These are phyloP conservation scores for Acipenser ruthenus DNA, from an alignment of 2,797 vertebrate genomes.

Conservation along the genomic window DNA sequence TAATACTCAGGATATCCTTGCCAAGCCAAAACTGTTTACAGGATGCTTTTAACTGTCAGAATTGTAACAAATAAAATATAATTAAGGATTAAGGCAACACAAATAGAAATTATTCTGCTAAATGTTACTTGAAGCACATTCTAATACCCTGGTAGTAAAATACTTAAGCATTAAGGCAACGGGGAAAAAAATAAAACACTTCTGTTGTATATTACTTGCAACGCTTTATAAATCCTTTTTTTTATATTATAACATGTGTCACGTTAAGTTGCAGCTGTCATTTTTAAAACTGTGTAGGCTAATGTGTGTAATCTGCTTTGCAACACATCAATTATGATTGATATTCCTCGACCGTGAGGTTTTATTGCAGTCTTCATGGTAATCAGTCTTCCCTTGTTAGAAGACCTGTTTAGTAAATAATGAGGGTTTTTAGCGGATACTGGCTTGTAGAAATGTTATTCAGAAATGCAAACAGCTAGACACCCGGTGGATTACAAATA, in stretches of 20 bases:
- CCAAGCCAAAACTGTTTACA: slow-evolving; percentile 58
- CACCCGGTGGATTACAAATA: slow-evolving; percentile 13
- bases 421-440: slow-evolving; percentile 56
- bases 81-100: slow-evolving; percentile 40
- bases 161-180: slow-evolving; percentile 43
- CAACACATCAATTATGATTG: slow-evolving; percentile 79
- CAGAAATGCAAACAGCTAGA: slow-evolving; percentile 16
- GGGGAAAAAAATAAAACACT: slow-evolving; percentile 30
- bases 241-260: slow-evolving; percentile 68
- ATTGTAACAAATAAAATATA: slow-evolving; percentile 55
- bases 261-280: slow-evolving; percentile 75
- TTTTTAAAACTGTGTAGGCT: slow-evolving; percentile 66
- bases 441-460: slow-evolving; percentile 37
- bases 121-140: neutral
- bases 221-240: slow-evolving; percentile 42
- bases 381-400: slow-evolving; percentile 72
- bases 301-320: slow-evolving; percentile 82
- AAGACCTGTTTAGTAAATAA: slow-evolving; percentile 76
- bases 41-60: slow-evolving; percentile 50
- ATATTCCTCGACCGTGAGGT: slow-evolving; percentile 55
- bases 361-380: slow-evolving; percentile 53
- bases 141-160: slow-evolving; percentile 22
- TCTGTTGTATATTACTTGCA: slow-evolving; percentile 37
- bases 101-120: slow-evolving; percentile 44
- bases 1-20: slow-evolving; percentile 36